These are phyloP conservation scores for Sebastes steindachneri DNA, from an alignment of 2,797 vertebrate genomes.

Conservation along the genomic window DNA sequence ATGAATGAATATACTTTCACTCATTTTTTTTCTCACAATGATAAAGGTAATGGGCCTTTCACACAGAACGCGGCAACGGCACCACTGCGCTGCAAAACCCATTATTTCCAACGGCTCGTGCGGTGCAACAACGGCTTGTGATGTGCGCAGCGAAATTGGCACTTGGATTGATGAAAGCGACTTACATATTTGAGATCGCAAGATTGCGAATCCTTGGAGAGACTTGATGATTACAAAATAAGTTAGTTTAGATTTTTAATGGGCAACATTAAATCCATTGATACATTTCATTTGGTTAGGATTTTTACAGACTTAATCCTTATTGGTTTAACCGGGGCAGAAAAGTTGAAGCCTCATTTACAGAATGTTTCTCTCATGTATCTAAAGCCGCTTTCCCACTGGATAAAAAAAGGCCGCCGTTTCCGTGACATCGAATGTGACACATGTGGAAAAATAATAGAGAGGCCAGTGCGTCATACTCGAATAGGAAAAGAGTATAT, in stretches of 20 bases:
- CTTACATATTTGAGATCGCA: background rate
- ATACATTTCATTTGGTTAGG: background rate
- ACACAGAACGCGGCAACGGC: too few species aligned
- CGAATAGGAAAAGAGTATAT: too few species aligned
- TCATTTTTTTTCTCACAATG: background rate
- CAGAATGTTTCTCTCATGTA: background rate
- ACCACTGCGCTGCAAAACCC: too few species aligned
- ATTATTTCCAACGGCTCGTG: too few species aligned
- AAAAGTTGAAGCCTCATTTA: background rate
- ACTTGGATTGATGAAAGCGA: too few species aligned
- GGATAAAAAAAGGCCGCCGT: too few species aligned
- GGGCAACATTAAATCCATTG: background rate
- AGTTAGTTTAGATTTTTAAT: too few species aligned
- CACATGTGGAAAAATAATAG: background rate
- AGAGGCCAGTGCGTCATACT: background rate
- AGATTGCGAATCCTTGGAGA: background rate
- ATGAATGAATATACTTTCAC: background rate
- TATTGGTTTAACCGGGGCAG: background rate
- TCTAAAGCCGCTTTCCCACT: background rate
- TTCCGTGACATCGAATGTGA: too few species aligned
- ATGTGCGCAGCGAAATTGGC: too few species aligned
- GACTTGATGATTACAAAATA: background rate
- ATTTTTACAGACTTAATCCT: constrained; percentile 8
- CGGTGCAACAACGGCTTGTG: too few species aligned
- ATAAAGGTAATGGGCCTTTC: background rate